Evolutionary conservation across 2,888 invertebrate species (phyloP).

Genomic region (Mythimna pallens): DNA sequence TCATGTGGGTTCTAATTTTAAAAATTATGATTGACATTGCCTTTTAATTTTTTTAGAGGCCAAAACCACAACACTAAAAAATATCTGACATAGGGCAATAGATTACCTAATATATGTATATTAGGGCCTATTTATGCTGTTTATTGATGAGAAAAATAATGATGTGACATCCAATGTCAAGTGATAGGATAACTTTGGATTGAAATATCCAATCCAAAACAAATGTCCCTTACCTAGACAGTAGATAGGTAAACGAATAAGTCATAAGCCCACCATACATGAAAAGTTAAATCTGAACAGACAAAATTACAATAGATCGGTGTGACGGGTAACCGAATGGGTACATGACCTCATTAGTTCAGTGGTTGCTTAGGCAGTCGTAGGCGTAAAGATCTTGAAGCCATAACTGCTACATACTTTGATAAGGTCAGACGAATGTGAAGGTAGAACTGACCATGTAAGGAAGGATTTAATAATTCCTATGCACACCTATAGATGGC

Average conservation of each 20-base stretch:
- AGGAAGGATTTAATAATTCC: neutral
- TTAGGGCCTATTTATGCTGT: neutral
- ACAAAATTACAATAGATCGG: neutral
- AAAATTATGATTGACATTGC: slow-evolving; percentile 21
- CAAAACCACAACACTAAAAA: neutral
- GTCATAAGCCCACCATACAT: neutral
- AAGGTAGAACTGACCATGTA: neutral
- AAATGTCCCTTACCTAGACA: neutral
- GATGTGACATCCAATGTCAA: neutral
- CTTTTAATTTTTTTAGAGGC: slow-evolving; percentile 5
- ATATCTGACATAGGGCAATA: too few species aligned
- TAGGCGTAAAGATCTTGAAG: neutral
- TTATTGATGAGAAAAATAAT: neutral
- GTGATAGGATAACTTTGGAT: neutral
- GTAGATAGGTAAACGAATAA: neutral
- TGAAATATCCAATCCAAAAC: neutral
- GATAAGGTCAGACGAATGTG: neutral
- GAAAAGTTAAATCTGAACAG: neutral
- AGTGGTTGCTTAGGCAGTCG: neutral
- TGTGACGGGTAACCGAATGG: too few species aligned
- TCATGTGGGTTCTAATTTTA: neutral
- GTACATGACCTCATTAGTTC: neutral
- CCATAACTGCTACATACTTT: neutral
- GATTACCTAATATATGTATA: neutral
- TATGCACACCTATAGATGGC: neutral